Percentiles rank a stretch among this genome's conserved stretches.
Evolutionary conservation across 2,797 vertebrate genomes (phyloP).

Genomic region (Triplophysa bombifrons): DNA sequence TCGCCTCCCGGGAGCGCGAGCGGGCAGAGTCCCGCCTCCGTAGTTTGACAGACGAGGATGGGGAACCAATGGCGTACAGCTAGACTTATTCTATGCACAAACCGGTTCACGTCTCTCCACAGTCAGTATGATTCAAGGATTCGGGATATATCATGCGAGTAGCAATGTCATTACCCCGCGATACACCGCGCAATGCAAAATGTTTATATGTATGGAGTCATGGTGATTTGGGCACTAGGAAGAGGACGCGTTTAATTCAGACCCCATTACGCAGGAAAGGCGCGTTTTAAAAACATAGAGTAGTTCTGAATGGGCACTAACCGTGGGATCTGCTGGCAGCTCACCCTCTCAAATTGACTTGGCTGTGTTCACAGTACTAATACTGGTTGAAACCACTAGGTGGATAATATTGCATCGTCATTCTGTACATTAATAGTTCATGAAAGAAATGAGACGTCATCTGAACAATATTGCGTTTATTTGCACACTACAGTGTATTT

Average conservation of each 20-base stretch:
- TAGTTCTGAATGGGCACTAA: conserved; percentile 35
- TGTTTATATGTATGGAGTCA: background rate
- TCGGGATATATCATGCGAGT: background rate
- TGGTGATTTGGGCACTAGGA: background rate
- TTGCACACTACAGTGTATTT: background rate
- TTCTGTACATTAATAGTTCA: background rate
- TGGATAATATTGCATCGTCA: conserved; percentile 29
- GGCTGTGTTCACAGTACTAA: conserved; percentile 12
- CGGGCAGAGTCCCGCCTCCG: conserved; percentile 55
- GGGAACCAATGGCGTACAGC: conserved; percentile 51
- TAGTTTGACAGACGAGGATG: conserved; percentile 47
- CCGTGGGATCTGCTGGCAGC: background rate
- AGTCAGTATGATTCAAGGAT: conserved; percentile 10
- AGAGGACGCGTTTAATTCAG: background rate
- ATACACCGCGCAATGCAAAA: background rate
- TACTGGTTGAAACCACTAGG: conserved; percentile 39
- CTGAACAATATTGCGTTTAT: background rate
- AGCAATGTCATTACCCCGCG: background rate
- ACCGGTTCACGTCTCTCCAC: conserved; percentile 3
- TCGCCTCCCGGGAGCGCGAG: conserved; percentile 48
- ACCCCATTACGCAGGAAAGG: background rate
- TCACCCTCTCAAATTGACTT: background rate
- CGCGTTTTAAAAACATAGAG: background rate
- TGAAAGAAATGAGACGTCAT: background rate
- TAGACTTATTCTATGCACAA: conserved; percentile 24